Evolutionary conservation across 1,140 invertebrate species (phyloP), one percentile per base, ranked within the genome.

Genomic region (Neuroterus valhalla): DNA sequence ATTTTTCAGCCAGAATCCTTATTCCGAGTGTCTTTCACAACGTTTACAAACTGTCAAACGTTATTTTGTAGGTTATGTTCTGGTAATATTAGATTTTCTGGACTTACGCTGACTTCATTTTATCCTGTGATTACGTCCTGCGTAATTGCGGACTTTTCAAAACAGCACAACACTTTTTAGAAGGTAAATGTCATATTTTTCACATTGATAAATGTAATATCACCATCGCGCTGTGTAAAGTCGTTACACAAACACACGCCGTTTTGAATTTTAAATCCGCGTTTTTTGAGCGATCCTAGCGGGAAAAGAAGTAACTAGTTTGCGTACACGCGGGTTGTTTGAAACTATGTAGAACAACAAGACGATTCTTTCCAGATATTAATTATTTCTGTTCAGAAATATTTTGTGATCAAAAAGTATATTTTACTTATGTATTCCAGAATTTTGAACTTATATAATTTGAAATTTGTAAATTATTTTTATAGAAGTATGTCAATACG

Each of bases 31-130:
- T 1, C 19, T 50, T 17, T 50, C 15, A 50, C 11, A 8, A 50
- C n/a, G n/a, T 17, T 50, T 19, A 50, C 21, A 2, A 50, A 50
- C 19, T 50, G 48, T 21, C 48, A 50, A 17, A 48, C 17, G n/a
- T 4, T 17, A 8, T n/a, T 50, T 50, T 50, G 19, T 11, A 50
- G 48, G 48, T 50, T 50, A 50, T 11, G 48, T 50, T 3, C 5
- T 17, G 21, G 48, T 50, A 50, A 50, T 50, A 50, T 50, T 50
- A 1, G 31, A 38, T 50, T 50, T 21, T 10, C 0, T 21, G 5
- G 17, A 50, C 48, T 50, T 50, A 50, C 48, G 48, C 17, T 17
- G 48, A 50, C 21, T 50, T 50, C 48, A 50, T 50, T 50, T 50
- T 21, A 19, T 50, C 48, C 48, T 21, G 21, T 19, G 1, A 10